These are phyloP conservation scores for Pseudochromis fuscus DNA, from an alignment of 2,797 vertebrate species.

Conservation along the genomic window DNA sequence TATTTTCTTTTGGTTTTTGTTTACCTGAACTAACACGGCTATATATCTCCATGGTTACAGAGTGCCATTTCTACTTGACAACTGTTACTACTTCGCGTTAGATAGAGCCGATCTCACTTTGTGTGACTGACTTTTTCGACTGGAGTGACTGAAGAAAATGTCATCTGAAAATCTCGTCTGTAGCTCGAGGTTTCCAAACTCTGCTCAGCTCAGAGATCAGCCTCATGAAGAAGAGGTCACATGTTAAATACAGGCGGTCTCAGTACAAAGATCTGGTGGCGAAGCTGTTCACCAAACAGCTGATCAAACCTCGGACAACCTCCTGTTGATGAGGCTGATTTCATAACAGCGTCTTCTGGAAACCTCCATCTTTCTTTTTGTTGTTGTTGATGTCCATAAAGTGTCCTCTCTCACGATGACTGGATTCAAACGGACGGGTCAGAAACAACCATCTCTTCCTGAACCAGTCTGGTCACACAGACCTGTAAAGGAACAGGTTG, in stretches of 20 bases:
- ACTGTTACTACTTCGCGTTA: constrained; percentile 78
- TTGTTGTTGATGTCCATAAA: constrained; percentile 32
- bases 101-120: constrained; percentile 66
- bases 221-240: no score
- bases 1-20: constrained; percentile 66
- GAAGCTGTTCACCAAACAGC: not conserved
- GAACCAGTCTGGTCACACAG: no score
- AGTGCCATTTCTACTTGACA: constrained; percentile 83
- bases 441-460: no score
- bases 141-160: constrained; percentile 49
- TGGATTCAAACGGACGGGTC: constrained; percentile 35
- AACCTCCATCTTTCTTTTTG: constrained; percentile 31
- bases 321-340: constrained; percentile 27
- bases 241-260: no score
- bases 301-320: no score
- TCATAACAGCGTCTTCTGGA: constrained; percentile 16
- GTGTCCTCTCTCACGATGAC: constrained; percentile 20
- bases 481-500: no score
- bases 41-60: constrained; percentile 78
- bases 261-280: not conserved
- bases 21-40: constrained; percentile 77
- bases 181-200: constrained; percentile 41
- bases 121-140: constrained; percentile 62
- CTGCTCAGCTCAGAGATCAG: constrained; percentile 39
- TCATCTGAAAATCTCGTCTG: constrained; percentile 47